Evolutionary conservation across 2,113 vertebrate genomes (phyloP), one percentile per base, ranked within the genome.

Genomic region (Pelodiscus sinensis): DNA sequence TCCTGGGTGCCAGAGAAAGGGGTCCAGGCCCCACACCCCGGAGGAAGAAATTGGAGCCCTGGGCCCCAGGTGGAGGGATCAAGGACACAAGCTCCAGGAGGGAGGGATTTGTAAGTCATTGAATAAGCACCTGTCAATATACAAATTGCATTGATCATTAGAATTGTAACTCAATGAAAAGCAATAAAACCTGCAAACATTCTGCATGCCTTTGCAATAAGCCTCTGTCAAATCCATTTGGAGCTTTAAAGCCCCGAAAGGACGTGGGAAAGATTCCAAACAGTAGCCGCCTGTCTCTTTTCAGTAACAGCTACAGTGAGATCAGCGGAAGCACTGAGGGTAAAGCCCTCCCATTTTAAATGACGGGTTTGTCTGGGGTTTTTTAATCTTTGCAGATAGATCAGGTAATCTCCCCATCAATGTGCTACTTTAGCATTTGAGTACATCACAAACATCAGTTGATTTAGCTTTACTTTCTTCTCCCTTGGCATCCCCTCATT

Each of bases 401-500:
- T 83, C 85, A 81, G 12, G 11, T 62, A 35, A 35, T 35, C 65
- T 68, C 65, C n/a, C 65, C 9, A 21, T 85, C 80, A 77, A 11
- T 11, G 52, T 88, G 50, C 55, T 68, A 2, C 81, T 88, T 29
- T 65, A n/a, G 2, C 4, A 2, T 92, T 81, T 91, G 84, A 95
- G 84, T 84, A 38, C 82, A 81, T 82, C 62, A 54, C 84, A 93
- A 95, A 55, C 1, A 84, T 84, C 57, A 50, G 15, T 82, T 91
- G 92, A 95, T 94, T 92, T 87, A 94, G 44, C 51, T 90, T 85
- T 52, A 31, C 25, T 62, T 83, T 57, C 56, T 38, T 0, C 3
- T 29, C 44, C 38, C 18, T 35, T 12, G 88, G 29, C 55, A 85
- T 90, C 87, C 92, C 81, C 82, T 95, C 92, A 88, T 93, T 83